A percentile compares a stretch with the other conserved stretches of the same genome.
phyloP scores from a whole-genome alignment of 2,888 invertebrate genomes.

The Unio pictorum region DNA sequence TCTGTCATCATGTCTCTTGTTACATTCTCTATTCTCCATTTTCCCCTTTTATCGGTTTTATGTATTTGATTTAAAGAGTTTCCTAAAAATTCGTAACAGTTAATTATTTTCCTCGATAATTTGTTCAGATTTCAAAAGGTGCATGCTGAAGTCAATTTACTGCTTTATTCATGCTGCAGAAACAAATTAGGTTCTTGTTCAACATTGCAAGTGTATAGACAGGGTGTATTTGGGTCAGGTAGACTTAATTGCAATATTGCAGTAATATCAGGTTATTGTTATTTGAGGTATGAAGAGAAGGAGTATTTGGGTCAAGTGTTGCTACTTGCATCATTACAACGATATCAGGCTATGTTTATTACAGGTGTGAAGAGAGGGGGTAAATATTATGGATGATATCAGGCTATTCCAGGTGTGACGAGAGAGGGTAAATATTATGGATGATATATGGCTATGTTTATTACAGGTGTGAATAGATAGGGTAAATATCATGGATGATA shows the following conservation, averaged over 20 bases:
- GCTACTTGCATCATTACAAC: constrained; percentile 79
- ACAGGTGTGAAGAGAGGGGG: constrained; percentile 57
- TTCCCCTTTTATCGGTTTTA: no score
- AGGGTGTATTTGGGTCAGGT: constrained; percentile 51
- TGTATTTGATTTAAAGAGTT: no score
- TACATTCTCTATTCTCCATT: no score
- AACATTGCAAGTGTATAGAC: constrained; percentile 44
- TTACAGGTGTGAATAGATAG: constrained; percentile 54
- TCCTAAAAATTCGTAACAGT: no score
- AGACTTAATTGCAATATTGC: constrained; percentile 78
- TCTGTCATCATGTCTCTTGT: no score
- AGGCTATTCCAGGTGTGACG: constrained; percentile 48
- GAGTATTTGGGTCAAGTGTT: constrained; percentile 56
- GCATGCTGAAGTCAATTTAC: no score
- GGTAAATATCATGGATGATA: constrained; percentile 81
- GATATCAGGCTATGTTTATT: constrained; percentile 74
- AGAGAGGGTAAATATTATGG: constrained; percentile 78
- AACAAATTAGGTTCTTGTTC: constrained; percentile 32
- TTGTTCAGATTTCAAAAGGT: no score
- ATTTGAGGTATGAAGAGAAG: constrained; percentile 53
- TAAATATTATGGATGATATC: constrained; percentile 73
- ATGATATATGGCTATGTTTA: no score
- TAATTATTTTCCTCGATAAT: no score
- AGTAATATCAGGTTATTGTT: constrained; percentile 75
- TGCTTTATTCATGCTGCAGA: no score